Conservation (phyloP, 1,140 invertebrate genomes). For the Venturia canescens region DNA sequence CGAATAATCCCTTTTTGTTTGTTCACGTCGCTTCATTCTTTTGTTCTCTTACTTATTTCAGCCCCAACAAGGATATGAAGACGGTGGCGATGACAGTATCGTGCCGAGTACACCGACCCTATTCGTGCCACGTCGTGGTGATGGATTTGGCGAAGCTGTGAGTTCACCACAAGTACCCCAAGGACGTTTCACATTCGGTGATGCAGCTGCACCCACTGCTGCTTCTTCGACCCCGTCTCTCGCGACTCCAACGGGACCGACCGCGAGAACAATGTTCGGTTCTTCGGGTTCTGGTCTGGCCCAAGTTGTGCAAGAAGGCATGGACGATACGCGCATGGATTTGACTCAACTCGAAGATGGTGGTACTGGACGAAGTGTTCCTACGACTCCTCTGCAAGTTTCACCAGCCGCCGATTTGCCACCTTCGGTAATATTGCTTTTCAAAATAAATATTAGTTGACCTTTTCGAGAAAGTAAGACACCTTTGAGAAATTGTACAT, state of each 20-base stretch:
- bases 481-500: no score
- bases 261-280: constrained; percentile 67
- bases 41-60: constrained; percentile 51
- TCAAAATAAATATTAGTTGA: constrained; percentile 30
- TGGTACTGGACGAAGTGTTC: constrained; percentile 82
- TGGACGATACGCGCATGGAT: constrained; percentile 89
- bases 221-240: constrained; percentile 68
- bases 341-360: constrained; percentile 83
- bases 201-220: constrained; percentile 73
- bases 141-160: constrained; percentile 94
- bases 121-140: constrained; percentile 88
- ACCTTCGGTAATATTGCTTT: constrained; percentile 60
- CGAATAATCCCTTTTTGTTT: not conserved
- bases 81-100: constrained; percentile 91
- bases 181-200: constrained; percentile 86
- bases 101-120: constrained; percentile 94
- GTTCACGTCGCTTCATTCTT: constrained; percentile 1
- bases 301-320: constrained; percentile 80
- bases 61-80: constrained; percentile 79
- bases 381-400: constrained; percentile 85
- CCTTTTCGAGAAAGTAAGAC: not conserved
- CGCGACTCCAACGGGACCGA: constrained; percentile 63
- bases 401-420: constrained; percentile 79
- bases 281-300: constrained; percentile 71
- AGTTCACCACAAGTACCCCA: constrained; percentile 90